Base-by-base conservation (phyloP, 2,797 vertebrate species). In the Sebastes steindachneri region DNA sequence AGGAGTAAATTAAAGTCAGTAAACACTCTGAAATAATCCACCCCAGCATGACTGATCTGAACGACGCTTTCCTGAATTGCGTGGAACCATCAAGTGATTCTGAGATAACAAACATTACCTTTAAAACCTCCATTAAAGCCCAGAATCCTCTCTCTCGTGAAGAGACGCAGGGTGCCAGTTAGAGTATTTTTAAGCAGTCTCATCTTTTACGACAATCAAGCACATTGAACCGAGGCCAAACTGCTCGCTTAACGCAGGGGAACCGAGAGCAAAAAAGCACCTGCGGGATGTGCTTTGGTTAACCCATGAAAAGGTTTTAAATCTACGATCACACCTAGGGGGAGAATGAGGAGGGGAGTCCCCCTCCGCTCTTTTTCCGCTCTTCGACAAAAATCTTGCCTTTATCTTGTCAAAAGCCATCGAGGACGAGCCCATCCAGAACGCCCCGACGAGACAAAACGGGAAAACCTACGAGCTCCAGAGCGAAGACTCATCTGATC, bases 261-360 rank as follows among this genome's bases (percentile, higher is more conserved):
- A 83, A 86, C 73, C 31, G 54, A 75, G 70, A 73, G 58, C 72
- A 78, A 12, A 90, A 90, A 90, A 91, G 70, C 88, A 93, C 94
- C 93, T 92, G 87, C 87, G 84, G 94, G 93, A 79, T 83, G 79
- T 83, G 89, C 89, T 93, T 88, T 86, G 82, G 76, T 87, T 94
- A 92, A 93, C 91, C 93, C 92, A 86, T 90, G 84, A 93, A 87
- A 91, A 87, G 77, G 37, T 37, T 94, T 94, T 93, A 93, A 94
- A 94, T 91, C 79, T 90, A 51, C 87, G 88, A 94, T 93, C 79
- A 68, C 82, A 87, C 90, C 91, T 77, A 71, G 69, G 79, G 79
- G 92, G 84, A 69, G 21, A 69, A 88, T n/a, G 33, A 74, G 76
- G 60, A 54, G 51, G 51, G 58, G 55, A 68, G 63, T 64, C 57